Evolutionary conservation across 2,113 vertebrate genomes (phyloP).

Genomic region (Onychostoma macrolepis): DNA sequence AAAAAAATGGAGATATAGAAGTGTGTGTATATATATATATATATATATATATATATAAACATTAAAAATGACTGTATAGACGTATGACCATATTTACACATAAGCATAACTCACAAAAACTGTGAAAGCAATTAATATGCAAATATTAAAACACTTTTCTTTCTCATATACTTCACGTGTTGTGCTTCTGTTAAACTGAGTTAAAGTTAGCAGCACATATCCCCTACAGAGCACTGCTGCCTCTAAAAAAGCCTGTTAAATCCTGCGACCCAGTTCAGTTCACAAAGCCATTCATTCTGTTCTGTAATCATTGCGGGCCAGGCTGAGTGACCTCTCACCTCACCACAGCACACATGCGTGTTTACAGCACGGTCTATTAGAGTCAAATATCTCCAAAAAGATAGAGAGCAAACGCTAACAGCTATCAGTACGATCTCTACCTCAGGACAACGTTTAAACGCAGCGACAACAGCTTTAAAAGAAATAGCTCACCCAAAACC

Average conservation of each 20-base stretch:
- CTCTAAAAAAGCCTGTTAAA: background rate
- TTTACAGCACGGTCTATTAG: background rate
- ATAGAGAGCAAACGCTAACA: background rate
- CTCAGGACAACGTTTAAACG: background rate
- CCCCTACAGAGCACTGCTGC: background rate
- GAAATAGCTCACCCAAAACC: background rate
- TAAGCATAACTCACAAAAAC: too few species aligned
- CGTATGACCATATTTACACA: too few species aligned
- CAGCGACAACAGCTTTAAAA: too few species aligned
- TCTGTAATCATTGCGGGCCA: constrained; percentile 1
- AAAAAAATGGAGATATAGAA: background rate
- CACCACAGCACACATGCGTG: background rate
- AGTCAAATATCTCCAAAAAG: background rate
- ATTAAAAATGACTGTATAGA: too few species aligned
- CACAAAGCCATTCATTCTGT: constrained; percentile 10
- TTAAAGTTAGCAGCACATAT: background rate
- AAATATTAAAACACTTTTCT: background rate
- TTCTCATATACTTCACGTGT: background rate
- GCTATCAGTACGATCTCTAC: background rate
- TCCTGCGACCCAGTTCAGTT: constrained; percentile 19
- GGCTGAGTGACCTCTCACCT: background rate
- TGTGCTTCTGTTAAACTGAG: background rate
- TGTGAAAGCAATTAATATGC: too few species aligned
- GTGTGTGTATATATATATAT: background rate
- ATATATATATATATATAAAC: too few species aligned